phyloP scores from a whole-genome alignment of 2,113 vertebrate genomes.

The cat (Felis catus) region F.catus_Fca126_mat1.0 CM031424.1:43977001-43977500 shows the following conservation, averaged over 20 bases:
- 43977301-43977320: not conserved
- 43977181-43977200: not conserved
- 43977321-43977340: not conserved
- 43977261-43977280: not conserved
- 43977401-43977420: not conserved
- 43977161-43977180: not conserved
- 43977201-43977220: not conserved
- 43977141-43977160: not conserved
- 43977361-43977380: not conserved
- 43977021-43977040: not conserved
- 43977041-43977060: not conserved
- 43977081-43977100: not conserved
- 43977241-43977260: not conserved
- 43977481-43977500: not conserved
- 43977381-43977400: not conserved
- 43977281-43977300: not conserved
- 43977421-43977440: not conserved
- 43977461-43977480: not conserved
- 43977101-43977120: not conserved
- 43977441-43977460: not conserved
- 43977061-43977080: not conserved
- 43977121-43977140: not conserved
- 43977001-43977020: not conserved
- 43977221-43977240: not conserved
- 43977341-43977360: not conserved